Evolutionary conservation across 2,113 vertebrate species (phyloP).

Genomic region (Eidolon helvum): DNA sequence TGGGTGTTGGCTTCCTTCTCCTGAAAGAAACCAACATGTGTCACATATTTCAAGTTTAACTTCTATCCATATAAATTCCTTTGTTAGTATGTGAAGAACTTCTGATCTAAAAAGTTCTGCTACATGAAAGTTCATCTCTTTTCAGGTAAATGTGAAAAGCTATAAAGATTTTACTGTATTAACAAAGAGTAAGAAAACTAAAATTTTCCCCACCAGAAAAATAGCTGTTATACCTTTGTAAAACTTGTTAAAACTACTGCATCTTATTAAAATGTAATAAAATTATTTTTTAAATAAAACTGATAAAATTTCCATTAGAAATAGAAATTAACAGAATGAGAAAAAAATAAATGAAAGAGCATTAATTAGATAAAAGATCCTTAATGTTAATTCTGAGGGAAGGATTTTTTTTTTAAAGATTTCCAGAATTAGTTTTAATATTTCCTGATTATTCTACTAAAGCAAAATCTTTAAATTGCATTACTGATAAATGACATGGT

Average conservation of each 20-base stretch:
- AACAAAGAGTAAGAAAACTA: constrained; percentile 14
- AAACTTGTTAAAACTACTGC: neutral
- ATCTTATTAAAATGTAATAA: neutral
- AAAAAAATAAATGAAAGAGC: constrained; percentile 13
- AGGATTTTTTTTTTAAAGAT: neutral
- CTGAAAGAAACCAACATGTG: constrained; percentile 80
- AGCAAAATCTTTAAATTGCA: neutral
- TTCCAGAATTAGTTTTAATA: constrained; percentile 14
- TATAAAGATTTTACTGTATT: neutral
- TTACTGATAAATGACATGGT: neutral
- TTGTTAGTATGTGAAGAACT: neutral
- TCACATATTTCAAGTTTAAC: constrained; percentile 19
- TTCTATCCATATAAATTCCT: neutral
- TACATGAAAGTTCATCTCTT: neutral
- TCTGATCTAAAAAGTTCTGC: neutral
- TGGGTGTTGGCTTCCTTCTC: constrained; percentile 91
- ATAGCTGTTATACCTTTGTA: neutral
- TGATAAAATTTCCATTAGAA: neutral
- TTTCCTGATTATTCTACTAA: neutral
- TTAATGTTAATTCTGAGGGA: neutral
- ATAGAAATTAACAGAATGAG: neutral
- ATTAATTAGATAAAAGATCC: neutral
- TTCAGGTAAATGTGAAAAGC: constrained; percentile 23
- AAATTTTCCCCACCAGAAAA: constrained; percentile 29
- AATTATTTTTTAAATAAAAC: neutral